Percentiles rank a stretch among this genome's conserved stretches.
phyloP scores from a whole-genome alignment of 2,113 vertebrate species.

The Falcunculus frontatus region DNA sequence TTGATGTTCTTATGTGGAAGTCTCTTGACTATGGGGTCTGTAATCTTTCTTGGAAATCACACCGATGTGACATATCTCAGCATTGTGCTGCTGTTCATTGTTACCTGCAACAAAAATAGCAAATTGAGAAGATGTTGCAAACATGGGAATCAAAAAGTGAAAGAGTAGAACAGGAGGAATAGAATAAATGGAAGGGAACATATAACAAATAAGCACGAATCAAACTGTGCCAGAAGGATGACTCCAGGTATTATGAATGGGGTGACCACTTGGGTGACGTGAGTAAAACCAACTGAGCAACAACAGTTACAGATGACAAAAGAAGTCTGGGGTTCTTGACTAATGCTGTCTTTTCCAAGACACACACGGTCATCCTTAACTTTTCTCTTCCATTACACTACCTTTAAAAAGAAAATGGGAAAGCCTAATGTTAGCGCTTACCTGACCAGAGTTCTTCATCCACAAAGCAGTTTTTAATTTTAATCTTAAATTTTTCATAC shows the following conservation, averaged over 20 bases:
- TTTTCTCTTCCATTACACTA: not conserved
- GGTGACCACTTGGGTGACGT: not conserved
- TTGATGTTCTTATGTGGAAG: fast-evolving
- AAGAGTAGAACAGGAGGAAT: not conserved
- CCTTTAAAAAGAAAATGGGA: not conserved
- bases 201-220: not conserved
- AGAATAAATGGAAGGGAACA: not conserved
- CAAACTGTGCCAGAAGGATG: not conserved
- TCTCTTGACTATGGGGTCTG: not conserved
- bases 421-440: not conserved
- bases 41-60: not conserved
- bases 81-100: not conserved
- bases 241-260: not conserved
- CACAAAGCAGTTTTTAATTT: not conserved
- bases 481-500: not conserved
- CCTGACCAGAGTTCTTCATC: not conserved
- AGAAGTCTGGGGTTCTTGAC: not conserved
- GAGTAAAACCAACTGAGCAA: not conserved
- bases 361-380: not conserved
- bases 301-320: not conserved
- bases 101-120: not conserved
- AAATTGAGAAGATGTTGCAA: not conserved
- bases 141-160: not conserved
- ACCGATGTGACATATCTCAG: not conserved
- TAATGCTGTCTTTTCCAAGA: not conserved